Base-by-base conservation (phyloP, 2,797 vertebrate species). In the Euphonia xanthogaster region DNA sequence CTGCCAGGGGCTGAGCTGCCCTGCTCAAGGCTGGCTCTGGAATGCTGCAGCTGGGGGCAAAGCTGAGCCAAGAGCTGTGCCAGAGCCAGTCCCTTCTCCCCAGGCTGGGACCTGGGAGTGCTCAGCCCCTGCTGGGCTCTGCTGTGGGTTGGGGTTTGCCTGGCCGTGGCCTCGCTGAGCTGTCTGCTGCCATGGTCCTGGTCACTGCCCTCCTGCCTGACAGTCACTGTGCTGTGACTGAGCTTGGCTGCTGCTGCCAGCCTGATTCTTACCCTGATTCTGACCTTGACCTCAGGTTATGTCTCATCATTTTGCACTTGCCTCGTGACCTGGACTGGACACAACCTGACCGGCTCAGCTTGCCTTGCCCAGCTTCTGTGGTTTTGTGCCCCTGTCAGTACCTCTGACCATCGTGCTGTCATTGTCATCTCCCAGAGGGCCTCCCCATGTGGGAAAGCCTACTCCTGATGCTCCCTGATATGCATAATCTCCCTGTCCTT, bases 361-460 rank as follows among this genome's bases (percentile, higher is more conserved):
- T 27, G 40, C 70, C 70, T 60, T 55, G 57, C 19, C 37, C 61
- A n/a, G 51, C 23, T 13, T 1, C 65, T 20, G 37, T 6, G 42
- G 28, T 12, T 15, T 0, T 44, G 30, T 17, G 60, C 14, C 54
- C 70, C 37, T 33, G 14, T 12, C 68, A 57, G 53, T 7, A 19
- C 4, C 24, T 17, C 22, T 0, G 0, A 4, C 15, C 2, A 0
- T 27, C n/a, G 37, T 17, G 40, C 48, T 80, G 63, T 20, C 47
- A 12, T 3, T 4, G 0, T 14, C 66, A 57, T 21, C 24, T 68
- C 30, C 47, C 50, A 40, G 23, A 4, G 13, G 12, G 25, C 19
- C 13, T 40, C 53, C 11, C 33, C 53, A 16, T 18, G 40, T 6
- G 40, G 48, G 42, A 65, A 35, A 81, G 23, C 14, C 66, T 55